Evolutionary conservation across 2,888 invertebrate species (phyloP).

Genomic region (Cephus sareptanus): DNA sequence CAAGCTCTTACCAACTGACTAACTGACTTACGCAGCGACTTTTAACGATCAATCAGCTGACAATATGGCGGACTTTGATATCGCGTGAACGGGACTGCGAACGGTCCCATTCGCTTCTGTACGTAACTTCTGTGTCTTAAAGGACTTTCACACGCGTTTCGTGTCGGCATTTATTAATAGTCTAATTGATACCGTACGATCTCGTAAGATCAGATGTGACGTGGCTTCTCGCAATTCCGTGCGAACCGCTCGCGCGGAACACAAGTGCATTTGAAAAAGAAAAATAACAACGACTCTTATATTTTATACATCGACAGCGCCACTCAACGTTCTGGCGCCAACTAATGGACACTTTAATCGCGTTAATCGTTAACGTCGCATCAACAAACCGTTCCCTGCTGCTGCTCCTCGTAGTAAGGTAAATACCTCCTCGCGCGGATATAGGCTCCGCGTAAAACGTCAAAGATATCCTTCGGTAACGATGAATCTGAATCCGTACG

Average conservation of each 20-base stretch:
- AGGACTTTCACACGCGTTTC: not conserved
- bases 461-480: not conserved
- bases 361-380: not conserved
- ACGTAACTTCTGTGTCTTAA: not conserved
- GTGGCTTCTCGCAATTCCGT: not conserved
- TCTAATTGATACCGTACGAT: not conserved
- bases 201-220: not conserved
- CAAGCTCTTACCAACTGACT: not conserved
- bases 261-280: not conserved
- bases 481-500: not conserved
- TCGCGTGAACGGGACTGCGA: not conserved
- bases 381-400: not conserved
- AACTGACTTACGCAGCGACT: not conserved
- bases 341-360: not conserved
- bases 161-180: not conserved
- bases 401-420: not conserved
- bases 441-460: not conserved
- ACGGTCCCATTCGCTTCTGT: not conserved
- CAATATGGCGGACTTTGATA: not conserved
- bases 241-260: not conserved
- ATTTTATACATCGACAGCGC: not conserved
- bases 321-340: not conserved
- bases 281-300: not conserved
- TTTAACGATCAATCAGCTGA: not conserved
- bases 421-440: not conserved